Percentiles rank a stretch among this genome's conserved stretches.
These are phyloP conservation scores for Neotoxoptera formosana DNA, from an alignment of 1,140 invertebrate genomes.

Conservation along the genomic window DNA sequence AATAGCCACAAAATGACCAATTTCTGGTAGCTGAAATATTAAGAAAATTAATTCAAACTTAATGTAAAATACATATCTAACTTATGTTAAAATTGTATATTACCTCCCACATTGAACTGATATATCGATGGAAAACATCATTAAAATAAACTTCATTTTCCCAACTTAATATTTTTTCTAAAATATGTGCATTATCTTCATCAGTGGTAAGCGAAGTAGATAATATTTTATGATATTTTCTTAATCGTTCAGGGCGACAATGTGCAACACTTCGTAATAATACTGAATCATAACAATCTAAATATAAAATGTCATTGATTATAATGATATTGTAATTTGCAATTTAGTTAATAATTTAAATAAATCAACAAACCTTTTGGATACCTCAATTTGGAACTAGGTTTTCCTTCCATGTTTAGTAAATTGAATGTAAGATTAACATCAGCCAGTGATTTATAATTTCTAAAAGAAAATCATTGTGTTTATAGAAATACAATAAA, in stretches of 20 bases:
- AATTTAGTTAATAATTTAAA: background rate
- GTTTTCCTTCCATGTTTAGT: constrained; percentile 21
- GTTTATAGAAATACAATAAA: background rate
- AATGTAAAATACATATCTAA: background rate
- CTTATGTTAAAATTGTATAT: constrained; percentile 58
- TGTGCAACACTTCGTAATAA: constrained; percentile 40
- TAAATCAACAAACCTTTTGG: constrained; percentile 14
- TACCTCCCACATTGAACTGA: constrained; percentile 90
- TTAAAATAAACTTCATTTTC: constrained; percentile 52
- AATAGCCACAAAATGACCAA: constrained; percentile 51
- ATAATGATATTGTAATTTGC: background rate
- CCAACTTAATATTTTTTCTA: constrained; percentile 53
- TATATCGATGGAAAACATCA: constrained; percentile 18
- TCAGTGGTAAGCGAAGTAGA: constrained; percentile 5
- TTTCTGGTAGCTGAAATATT: constrained; percentile 47
- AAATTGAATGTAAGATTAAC: constrained; percentile 28
- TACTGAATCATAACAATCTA: constrained; percentile 51
- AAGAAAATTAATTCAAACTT: background rate
- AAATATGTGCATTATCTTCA: constrained; percentile 22
- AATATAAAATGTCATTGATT: constrained; percentile 35
- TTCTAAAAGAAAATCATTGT: constrained; percentile 22
- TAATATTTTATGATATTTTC: constrained; percentile 31
- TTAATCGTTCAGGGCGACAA: constrained; percentile 47
- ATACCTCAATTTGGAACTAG: background rate
- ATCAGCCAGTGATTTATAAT: background rate